Evolutionary conservation across 37 sponge, comb jelly and placozoan species (phyloP).

Genomic region (Aphrocallistes beatrix): DNA sequence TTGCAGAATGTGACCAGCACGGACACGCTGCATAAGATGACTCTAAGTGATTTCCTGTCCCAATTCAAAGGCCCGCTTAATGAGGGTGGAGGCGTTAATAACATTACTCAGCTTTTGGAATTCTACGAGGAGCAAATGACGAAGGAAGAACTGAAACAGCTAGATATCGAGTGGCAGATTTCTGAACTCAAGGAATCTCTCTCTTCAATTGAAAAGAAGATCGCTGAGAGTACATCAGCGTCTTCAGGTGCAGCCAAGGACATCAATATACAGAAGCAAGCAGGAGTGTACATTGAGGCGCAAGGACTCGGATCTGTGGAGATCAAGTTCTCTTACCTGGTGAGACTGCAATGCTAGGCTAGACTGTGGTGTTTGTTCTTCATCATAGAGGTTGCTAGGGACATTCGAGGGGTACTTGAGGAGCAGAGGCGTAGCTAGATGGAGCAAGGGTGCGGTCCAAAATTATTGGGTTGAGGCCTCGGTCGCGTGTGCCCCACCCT

Average conservation of each 20-base stretch:
- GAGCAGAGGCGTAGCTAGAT: too few species aligned
- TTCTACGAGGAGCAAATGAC: conserved; percentile 10
- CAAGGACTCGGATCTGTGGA: neutral
- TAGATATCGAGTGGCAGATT: neutral
- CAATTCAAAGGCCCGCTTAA: neutral
- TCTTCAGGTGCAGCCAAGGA: neutral
- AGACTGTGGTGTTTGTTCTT: too few species aligned
- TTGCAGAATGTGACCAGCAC: neutral
- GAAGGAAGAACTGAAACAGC: neutral
- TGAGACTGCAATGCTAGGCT: too few species aligned
- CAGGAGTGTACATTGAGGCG: conserved; percentile 5
- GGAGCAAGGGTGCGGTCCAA: too few species aligned
- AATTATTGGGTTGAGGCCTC: too few species aligned
- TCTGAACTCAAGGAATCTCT: neutral
- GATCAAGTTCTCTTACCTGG: neutral
- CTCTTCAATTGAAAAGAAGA: neutral
- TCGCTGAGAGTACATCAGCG: neutral
- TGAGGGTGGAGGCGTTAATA: neutral
- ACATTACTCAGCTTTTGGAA: neutral
- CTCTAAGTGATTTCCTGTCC: neutral
- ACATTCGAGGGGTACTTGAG: too few species aligned
- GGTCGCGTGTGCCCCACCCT: too few species aligned
- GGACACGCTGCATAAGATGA: neutral
- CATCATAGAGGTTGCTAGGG: too few species aligned
- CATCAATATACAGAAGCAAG: neutral